A percentile compares a stretch with the other conserved stretches of the same genome.
phyloP scores from a whole-genome alignment of 2,113 vertebrate species.

The Epinephelus cyanopodus region DNA sequence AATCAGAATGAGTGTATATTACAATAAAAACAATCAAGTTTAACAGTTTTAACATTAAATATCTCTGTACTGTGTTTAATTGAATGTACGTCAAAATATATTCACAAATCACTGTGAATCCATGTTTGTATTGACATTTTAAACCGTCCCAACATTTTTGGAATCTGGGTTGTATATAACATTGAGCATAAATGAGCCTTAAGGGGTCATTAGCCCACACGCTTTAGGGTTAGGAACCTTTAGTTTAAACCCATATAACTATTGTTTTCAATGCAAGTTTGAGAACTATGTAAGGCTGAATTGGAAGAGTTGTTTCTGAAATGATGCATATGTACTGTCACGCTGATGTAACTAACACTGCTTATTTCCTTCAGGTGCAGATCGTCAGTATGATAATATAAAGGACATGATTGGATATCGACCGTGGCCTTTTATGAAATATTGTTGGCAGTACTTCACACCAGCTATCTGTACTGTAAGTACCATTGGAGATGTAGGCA shows the following conservation, averaged over 20 bases:
- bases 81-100: too few species aligned
- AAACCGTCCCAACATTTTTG: too few species aligned
- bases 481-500: constrained; percentile 19
- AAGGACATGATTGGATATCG: constrained; percentile 96
- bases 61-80: too few species aligned
- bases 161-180: too few species aligned
- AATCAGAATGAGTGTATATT: too few species aligned
- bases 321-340: neutral
- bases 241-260: neutral
- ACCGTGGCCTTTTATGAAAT: constrained; percentile 91
- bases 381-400: constrained; percentile 92
- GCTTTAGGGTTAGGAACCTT: neutral
- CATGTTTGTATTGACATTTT: too few species aligned
- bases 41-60: too few species aligned
- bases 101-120: too few species aligned
- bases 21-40: too few species aligned
- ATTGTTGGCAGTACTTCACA: constrained; percentile 92
- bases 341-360: neutral
- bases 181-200: too few species aligned
- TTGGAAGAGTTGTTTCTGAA: too few species aligned
- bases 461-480: constrained; percentile 91
- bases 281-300: too few species aligned
- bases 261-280: neutral
- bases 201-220: neutral
- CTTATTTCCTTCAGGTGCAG: constrained; percentile 83